Conservation (phyloP, 2,888 invertebrate genomes). For the Buathra laborator region DNA sequence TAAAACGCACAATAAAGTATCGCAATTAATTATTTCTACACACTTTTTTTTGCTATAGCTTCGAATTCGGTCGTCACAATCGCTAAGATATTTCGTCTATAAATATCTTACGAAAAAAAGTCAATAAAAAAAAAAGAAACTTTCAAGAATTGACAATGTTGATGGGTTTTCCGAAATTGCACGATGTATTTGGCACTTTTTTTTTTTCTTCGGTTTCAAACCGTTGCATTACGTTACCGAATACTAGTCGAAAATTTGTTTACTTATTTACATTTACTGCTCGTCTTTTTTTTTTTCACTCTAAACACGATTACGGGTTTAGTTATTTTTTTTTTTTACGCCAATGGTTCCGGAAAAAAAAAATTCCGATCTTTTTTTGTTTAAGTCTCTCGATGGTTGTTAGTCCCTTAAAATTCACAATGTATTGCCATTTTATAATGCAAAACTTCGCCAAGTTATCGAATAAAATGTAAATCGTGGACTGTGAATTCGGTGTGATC, state of each 20-base stretch:
- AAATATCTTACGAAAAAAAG: background rate
- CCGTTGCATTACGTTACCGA: background rate
- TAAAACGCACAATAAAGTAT: background rate
- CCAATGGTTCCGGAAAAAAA: too few relatives aligned
- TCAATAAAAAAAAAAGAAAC: background rate
- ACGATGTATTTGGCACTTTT: conserved; percentile 31
- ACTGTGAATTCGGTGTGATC: conserved; percentile 40
- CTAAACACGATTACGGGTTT: background rate
- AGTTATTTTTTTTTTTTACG: background rate
- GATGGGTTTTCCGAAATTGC: conserved; percentile 26
- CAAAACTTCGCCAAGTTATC: too few relatives aligned
- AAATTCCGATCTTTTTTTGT: too few relatives aligned
- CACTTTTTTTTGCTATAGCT: background rate
- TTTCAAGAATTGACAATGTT: conserved; percentile 43
- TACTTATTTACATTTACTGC: background rate
- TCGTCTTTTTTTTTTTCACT: background rate
- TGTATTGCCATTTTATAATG: too few relatives aligned
- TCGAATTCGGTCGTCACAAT: background rate
- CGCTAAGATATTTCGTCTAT: background rate
- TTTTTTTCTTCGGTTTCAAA: conserved; percentile 7
- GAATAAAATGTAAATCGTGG: too few relatives aligned
- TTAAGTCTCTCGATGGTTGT: too few relatives aligned
- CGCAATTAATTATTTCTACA: background rate
- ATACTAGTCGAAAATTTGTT: conserved; percentile 11
- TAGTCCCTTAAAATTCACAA: too few relatives aligned